A percentile compares a stretch with the other conserved stretches of the same genome.
These are phyloP conservation scores for Columba janthina DNA, from an alignment of 2,113 vertebrate genomes.

Conservation along the genomic window DNA sequence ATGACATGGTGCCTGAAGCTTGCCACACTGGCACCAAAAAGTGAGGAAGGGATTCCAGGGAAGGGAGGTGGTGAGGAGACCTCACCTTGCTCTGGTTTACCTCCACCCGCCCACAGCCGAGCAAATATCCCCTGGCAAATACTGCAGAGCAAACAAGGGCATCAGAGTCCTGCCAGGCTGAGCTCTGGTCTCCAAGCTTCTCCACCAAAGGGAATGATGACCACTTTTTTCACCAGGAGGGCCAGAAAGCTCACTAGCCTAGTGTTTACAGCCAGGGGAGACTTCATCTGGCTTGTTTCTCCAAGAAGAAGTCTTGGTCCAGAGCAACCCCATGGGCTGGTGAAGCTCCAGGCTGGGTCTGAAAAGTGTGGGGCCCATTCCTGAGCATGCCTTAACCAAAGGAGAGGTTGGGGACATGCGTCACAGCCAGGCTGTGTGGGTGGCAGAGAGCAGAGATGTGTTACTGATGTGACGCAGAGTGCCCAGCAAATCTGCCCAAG, in stretches of 20 bases:
- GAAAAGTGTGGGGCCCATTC: no score
- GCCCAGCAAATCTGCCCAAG: neutral
- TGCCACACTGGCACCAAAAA: neutral
- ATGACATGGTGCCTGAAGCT: neutral
- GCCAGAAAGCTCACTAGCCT: neutral
- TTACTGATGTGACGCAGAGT: neutral
- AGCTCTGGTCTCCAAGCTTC: neutral
- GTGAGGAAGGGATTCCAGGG: accelerated
- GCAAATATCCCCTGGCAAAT: constrained; percentile 24
- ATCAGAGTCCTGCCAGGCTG: neutral
- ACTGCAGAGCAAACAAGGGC: constrained; percentile 24
- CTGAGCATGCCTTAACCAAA: neutral
- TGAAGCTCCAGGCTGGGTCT: neutral
- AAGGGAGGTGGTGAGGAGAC: neutral
- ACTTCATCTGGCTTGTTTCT: neutral
- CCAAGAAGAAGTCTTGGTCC: neutral
- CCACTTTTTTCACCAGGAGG: neutral
- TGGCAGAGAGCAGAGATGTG: neutral
- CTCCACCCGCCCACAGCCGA: neutral
- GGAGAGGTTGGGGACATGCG: neutral
- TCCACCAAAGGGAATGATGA: neutral
- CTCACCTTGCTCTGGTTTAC: neutral
- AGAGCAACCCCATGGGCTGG: neutral
- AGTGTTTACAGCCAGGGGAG: neutral
- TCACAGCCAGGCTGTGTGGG: neutral